Evolutionary conservation across 2,797 vertebrate genomes (phyloP).

Genomic region (Thalassophryne amazonica): DNA sequence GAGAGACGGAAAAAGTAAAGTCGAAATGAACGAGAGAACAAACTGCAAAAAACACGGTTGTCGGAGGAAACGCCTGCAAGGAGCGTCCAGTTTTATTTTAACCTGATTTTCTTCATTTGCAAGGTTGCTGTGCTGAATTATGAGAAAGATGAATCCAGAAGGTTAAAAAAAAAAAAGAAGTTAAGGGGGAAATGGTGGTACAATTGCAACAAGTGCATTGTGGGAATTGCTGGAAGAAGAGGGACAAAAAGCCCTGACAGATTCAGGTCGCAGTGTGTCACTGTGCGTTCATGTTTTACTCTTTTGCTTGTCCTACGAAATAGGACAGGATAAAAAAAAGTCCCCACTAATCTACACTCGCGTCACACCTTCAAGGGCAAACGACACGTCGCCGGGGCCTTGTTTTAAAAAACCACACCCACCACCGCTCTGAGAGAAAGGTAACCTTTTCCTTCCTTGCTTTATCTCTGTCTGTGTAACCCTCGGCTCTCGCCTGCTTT

Average conservation of each 20-base stretch:
- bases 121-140: conserved; percentile 27
- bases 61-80: conserved; percentile 12
- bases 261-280: conserved; percentile 60
- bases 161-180: not conserved
- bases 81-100: conserved; percentile 25
- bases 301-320: conserved; percentile 51
- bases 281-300: conserved; percentile 1
- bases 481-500: conserved; percentile 23
- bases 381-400: not conserved
- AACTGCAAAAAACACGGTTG: conserved; percentile 7
- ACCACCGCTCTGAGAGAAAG: too few species aligned
- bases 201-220: conserved; percentile 43
- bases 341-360: conserved; percentile 30
- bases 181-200: not conserved
- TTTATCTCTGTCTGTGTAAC: conserved; percentile 34
- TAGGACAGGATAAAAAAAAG: conserved; percentile 48
- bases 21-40: not conserved
- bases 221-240: conserved; percentile 36
- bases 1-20: conserved; percentile 9
- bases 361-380: conserved; percentile 53
- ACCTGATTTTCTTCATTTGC: conserved; percentile 25
- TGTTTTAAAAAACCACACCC: conserved; percentile 24
- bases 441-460: conserved; percentile 45
- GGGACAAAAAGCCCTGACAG: conserved; percentile 54
- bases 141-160: conserved; percentile 3